phyloP scores from a whole-genome alignment of 1,140 invertebrate species.

The Calephelis virginiensis region DNA sequence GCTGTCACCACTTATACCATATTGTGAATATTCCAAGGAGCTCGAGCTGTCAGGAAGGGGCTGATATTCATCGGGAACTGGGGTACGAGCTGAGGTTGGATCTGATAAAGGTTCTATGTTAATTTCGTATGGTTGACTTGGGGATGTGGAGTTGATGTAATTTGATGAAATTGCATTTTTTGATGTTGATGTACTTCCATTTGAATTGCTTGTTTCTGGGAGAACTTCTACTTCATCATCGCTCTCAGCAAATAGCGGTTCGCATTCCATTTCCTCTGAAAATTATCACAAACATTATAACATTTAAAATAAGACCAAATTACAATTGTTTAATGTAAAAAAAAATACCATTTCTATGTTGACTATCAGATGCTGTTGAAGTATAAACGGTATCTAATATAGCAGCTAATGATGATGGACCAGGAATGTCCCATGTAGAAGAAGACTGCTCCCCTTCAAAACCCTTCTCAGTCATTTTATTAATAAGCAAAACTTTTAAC shows the following conservation, averaged over 20 bases:
- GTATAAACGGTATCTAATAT: constrained; percentile 73
- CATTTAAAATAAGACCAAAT: no score
- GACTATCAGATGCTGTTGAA: constrained; percentile 60
- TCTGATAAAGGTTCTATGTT: constrained; percentile 45
- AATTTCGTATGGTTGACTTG: constrained; percentile 50
- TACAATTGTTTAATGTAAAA: not conserved
- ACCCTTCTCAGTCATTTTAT: constrained; percentile 64
- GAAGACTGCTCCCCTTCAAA: constrained; percentile 59
- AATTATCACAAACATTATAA: not conserved
- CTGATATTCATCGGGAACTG: constrained; percentile 70
- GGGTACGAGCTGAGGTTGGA: constrained; percentile 52
- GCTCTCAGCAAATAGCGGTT: constrained; percentile 73
- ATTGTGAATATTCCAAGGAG: constrained; percentile 52
- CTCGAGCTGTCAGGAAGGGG: constrained; percentile 69
- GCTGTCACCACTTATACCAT: constrained; percentile 37
- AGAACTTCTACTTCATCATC: constrained; percentile 74
- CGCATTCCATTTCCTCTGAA: constrained; percentile 76
- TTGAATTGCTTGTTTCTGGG: constrained; percentile 39
- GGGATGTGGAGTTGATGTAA: constrained; percentile 63
- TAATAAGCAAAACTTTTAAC: not conserved
- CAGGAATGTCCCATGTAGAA: constrained; percentile 68
- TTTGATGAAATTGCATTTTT: constrained; percentile 63
- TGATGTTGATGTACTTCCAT: constrained; percentile 38
- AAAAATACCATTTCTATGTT: constrained; percentile 55
- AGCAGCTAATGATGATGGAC: constrained; percentile 67